A percentile compares a stretch with the other conserved stretches of the same genome.
Evolutionary conservation across 1,140 invertebrate species (phyloP).

Genomic region (Eufriesea mexicana): DNA sequence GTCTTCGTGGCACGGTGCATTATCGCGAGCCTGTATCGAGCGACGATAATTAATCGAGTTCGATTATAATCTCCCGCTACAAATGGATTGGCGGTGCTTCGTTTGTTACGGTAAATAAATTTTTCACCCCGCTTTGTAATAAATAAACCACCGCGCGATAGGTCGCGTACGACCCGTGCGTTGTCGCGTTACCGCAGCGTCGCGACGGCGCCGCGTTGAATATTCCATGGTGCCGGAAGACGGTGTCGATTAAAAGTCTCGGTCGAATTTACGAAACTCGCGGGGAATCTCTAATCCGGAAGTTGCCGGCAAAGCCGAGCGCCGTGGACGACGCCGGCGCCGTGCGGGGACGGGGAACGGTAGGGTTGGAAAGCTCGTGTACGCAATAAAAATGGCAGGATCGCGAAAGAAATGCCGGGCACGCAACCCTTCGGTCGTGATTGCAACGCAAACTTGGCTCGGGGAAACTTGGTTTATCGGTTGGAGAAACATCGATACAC

Average conservation of each 20-base stretch:
- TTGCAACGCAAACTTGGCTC: constrained; percentile 3
- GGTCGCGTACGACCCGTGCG: background rate
- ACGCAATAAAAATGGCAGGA: constrained; percentile 6
- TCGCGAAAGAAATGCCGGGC: background rate
- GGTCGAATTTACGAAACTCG: background rate
- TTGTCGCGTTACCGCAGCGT: background rate
- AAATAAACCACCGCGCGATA: background rate
- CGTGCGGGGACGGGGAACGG: too few species aligned
- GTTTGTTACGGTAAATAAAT: constrained; percentile 24
- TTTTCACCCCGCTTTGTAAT: constrained; percentile 6
- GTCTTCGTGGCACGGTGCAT: constrained; percentile 11
- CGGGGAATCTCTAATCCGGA: background rate
- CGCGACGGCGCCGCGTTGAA: background rate
- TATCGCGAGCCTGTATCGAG: constrained; percentile 21
- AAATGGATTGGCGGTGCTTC: constrained; percentile 10
- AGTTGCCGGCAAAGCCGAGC: too few species aligned
- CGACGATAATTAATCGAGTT: constrained; percentile 41
- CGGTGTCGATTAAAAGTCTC: constrained; percentile 11
- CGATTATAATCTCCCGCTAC: constrained; percentile 24
- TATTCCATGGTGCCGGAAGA: background rate
- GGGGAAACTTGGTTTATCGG: background rate
- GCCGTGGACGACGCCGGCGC: too few species aligned
- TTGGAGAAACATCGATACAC: constrained; percentile 3
- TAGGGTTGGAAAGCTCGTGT: background rate
- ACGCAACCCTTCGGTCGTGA: background rate